Evolutionary conservation across 2,113 vertebrate genomes (phyloP), one percentile per base, ranked within the genome.

Genomic region (Cynoglossus semilaevis): DNA sequence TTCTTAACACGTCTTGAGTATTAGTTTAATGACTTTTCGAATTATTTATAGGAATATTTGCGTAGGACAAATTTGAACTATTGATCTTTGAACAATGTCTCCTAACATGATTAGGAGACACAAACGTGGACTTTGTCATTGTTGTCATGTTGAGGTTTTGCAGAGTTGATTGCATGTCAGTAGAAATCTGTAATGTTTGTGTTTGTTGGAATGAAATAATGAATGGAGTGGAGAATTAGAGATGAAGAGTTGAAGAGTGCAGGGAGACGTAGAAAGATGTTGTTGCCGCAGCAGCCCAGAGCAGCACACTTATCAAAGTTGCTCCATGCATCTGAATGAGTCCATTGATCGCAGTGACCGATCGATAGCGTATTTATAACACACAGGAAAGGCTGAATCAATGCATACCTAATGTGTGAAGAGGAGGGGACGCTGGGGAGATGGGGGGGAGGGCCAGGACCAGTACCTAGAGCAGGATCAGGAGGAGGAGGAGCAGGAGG

Each of bases 241-340:
- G 67, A 47, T 63, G 67, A n/a, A 44, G 53, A 67, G 69, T 73
- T 51, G 56, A 41, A 17, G 49, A 15, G 41, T 12, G 41, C 12
- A 42, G 29, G 22, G 48, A 51, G 41, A 45, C 41, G 71, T 64
- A 88, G 89, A 91, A 93, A 90, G 91, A 87, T 92, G 92, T 90
- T 91, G 93, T 92, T 66, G 6, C 22, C 22, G 22, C 22, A 92
- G 88, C 85, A 85, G 85, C 83, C 90, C 48, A 13, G 74, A 73
- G 87, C 89, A 88, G 91, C 91, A 90, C 91, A 93, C 92, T 92
- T 91, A 90, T 88, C 66, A 93, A 91, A 92, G 90, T 60, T 75
- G 80, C 82, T 88, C 77, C 85, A 81, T 65, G 94, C 91, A 97
- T 96, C 90, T 91, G 89, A 96, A 97, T 95, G 93, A 96, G 93